A percentile compares a stretch with the other conserved stretches of the same genome.
phyloP scores from a whole-genome alignment of 2,113 vertebrate genomes.

The Platichthys stellatus region DNA sequence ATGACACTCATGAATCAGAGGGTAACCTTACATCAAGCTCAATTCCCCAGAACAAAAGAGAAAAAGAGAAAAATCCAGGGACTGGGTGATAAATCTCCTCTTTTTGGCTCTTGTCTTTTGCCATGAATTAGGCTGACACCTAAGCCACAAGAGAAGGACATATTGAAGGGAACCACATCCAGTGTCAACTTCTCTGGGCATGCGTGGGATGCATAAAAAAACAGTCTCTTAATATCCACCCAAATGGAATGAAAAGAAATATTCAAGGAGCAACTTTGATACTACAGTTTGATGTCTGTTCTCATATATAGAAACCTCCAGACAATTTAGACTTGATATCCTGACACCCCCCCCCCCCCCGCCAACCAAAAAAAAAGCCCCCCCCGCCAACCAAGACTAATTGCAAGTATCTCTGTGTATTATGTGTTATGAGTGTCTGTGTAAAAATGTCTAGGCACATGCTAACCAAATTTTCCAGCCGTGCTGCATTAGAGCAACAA shows the following conservation, averaged over 20 bases:
- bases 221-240: constrained; percentile 7
- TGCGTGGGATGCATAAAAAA: constrained; percentile 25
- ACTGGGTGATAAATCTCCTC: constrained; percentile 75
- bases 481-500: constrained; percentile 80
- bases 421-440: constrained; percentile 21
- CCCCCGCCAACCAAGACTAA: not conserved
- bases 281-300: not conserved
- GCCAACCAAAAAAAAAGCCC: too few relatives aligned
- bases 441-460: constrained; percentile 42
- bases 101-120: constrained; percentile 25
- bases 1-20: constrained; percentile 58
- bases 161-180: constrained; percentile 67
- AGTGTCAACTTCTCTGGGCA: constrained; percentile 29
- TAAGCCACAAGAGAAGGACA: constrained; percentile 66
- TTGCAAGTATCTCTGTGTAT: not conserved
- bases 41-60: constrained; percentile 62
- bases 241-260: constrained; percentile 11
- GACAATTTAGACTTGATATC: too few relatives aligned
- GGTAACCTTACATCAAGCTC: constrained; percentile 55
- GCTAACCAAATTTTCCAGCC: constrained; percentile 59
- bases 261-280: not conserved
- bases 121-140: constrained; percentile 64
- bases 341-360: not conserved
- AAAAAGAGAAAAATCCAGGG: constrained; percentile 46
- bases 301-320: not conserved